Percentiles rank a stretch among this genome's conserved stretches.
Evolutionary conservation across 1,140 invertebrate genomes (phyloP).

Genomic region (Littorina saxatilis): DNA sequence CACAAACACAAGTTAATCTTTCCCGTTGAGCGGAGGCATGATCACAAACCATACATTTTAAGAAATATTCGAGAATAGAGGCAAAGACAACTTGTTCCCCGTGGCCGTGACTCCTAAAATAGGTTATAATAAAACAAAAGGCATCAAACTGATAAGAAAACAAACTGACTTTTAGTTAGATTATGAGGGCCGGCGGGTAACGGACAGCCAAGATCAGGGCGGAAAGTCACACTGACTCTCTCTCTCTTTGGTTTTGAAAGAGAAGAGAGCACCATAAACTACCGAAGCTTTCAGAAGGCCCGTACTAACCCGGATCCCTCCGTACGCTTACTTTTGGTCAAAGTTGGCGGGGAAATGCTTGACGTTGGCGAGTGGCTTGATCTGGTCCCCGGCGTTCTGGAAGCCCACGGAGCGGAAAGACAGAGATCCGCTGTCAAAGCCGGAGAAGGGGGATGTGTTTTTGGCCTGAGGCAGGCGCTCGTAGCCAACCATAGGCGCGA

Average conservation of each 20-base stretch:
- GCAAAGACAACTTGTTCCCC: neutral
- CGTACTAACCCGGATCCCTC: too few relatives aligned
- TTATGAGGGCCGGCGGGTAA: too few relatives aligned
- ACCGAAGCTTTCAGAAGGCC: too few relatives aligned
- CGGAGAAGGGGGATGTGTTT: neutral
- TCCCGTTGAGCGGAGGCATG: neutral
- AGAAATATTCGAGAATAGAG: too few relatives aligned
- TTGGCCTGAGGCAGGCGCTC: neutral
- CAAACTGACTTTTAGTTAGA: neutral
- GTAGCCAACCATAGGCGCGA: constrained; percentile 16
- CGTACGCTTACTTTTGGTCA: constrained; percentile 1
- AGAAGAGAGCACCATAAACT: too few relatives aligned
- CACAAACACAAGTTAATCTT: neutral
- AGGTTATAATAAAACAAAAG: neutral
- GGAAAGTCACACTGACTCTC: too few relatives aligned
- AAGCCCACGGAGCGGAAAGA: neutral
- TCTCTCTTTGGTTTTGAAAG: too few relatives aligned
- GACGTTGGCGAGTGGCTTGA: neutral
- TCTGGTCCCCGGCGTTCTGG: neutral
- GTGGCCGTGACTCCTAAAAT: neutral
- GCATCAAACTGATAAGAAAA: neutral
- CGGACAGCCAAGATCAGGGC: too few relatives aligned
- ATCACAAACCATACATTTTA: too few relatives aligned
- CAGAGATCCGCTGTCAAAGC: too few relatives aligned
- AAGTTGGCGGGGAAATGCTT: constrained; percentile 2